Percentiles rank a stretch among this genome's conserved stretches.
Conservation (phyloP, 30 jellyfish, hydroid and myxozoan species). For the Pseudorhiza aurosa region DNA sequence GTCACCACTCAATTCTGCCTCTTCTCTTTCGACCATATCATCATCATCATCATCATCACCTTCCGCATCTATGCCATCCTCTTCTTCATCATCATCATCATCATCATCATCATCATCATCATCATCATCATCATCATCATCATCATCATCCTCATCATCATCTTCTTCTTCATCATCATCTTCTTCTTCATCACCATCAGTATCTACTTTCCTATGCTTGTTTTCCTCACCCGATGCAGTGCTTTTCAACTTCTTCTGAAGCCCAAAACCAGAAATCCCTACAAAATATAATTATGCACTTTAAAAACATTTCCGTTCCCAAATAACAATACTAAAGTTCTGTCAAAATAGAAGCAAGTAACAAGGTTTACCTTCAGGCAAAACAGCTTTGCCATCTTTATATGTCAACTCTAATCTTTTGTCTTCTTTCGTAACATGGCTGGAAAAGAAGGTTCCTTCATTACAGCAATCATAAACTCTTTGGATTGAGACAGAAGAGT, state of each 20-base stretch:
- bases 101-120: constrained; percentile 19
- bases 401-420: constrained; percentile 71
- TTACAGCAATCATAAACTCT: neutral
- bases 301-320: too few species aligned
- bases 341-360: too few species aligned
- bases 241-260: too few species aligned
- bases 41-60: constrained; percentile 38
- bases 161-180: constrained; percentile 28
- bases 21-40: neutral
- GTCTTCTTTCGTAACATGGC: constrained; percentile 51
- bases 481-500: neutral
- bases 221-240: neutral
- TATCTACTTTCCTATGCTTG: neutral
- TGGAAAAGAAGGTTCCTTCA: constrained; percentile 16
- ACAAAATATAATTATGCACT: too few species aligned
- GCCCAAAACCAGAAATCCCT: too few species aligned
- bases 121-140: constrained; percentile 15
- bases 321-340: too few species aligned
- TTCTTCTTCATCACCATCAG: constrained; percentile 39
- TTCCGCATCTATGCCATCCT: constrained; percentile 33
- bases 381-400: constrained; percentile 89
- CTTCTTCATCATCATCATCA: constrained; percentile 41
- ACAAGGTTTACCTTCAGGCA: constrained; percentile 58
- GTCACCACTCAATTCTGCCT: neutral
- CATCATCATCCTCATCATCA: constrained; percentile 40